Percentiles rank a stretch among this genome's conserved stretches.
These are phyloP conservation scores for Clostera curtula DNA, from an alignment of 2,888 invertebrate species.

Conservation along the genomic window DNA sequence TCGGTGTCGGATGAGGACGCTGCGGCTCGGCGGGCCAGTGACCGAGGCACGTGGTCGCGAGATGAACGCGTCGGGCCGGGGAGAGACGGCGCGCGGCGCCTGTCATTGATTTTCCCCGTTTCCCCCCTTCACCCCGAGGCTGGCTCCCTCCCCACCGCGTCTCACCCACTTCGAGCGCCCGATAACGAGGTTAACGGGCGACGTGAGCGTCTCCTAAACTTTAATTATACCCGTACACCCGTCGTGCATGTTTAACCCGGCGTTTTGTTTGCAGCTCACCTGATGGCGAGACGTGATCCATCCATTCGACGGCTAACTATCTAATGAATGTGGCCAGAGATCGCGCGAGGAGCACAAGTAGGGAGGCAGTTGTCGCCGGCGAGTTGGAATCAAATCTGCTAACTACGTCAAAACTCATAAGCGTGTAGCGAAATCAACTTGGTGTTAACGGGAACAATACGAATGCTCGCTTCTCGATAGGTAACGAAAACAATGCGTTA, in stretches of 20 bases:
- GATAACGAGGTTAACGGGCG: conserved; percentile 76
- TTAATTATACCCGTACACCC: conserved; percentile 74
- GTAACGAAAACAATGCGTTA: conserved; percentile 11
- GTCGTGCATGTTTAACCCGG: conserved; percentile 72
- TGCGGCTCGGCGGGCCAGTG: conserved; percentile 61
- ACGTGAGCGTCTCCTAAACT: conserved; percentile 76
- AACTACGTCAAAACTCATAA: conserved; percentile 43
- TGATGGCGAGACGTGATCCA: conserved; percentile 62
- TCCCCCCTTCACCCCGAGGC: conserved; percentile 52
- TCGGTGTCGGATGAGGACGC: conserved; percentile 31
- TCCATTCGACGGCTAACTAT: conserved; percentile 50
- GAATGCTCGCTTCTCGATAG: conserved; percentile 13
- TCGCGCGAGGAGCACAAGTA: conserved; percentile 36
- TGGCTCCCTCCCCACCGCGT: conserved; percentile 62
- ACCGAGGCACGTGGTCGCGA: conserved; percentile 72
- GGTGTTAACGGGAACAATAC: conserved; percentile 24
- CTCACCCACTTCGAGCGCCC: conserved; percentile 75
- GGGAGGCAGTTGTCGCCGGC: conserved; percentile 25
- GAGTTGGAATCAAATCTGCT: conserved; percentile 39
- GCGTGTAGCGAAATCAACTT: conserved; percentile 21
- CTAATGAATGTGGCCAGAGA: conserved; percentile 52
- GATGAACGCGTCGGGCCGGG: conserved; percentile 70
- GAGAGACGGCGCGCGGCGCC: conserved; percentile 72
- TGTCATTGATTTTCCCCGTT: conserved; percentile 74
- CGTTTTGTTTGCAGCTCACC: conserved; percentile 68